Evolutionary conservation across 2,888 invertebrate genomes (phyloP), one percentile per base, ranked within the genome.

Genomic region (Pachycephus smyrnensis): DNA sequence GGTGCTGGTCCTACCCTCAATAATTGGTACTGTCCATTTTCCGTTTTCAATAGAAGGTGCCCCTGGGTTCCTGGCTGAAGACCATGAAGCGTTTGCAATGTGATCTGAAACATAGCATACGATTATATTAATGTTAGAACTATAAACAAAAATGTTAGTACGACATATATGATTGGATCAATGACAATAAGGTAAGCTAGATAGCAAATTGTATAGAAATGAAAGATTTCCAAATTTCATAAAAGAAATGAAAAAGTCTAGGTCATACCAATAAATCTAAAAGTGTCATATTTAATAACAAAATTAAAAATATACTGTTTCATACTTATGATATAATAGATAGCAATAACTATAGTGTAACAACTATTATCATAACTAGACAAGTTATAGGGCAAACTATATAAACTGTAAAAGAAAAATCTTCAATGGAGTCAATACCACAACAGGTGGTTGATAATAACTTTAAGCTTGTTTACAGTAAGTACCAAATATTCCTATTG

Each of bases 1-100:
- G 96, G 95, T 83, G 97, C 95, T 86, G 97, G 96, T 84, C 97
- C 97, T 88, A 97, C 96, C 92, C 98, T 95, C 90, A 98, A 93
- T 92, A 98, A 94, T 92, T 98, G 98, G 93, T 96, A 97, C 92
- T 98, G 97, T 90, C 98, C 98, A 94, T 97, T 98, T 93, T 98
- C 98, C 90, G 98, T 98, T 94, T 98, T 98, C 92, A 98, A 94
- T 91, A 98, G 94, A 92, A 98, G 94, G 92, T 98, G 97, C 82
- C 96, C 95, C 92, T 96, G 97, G 92, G 97, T 96, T 37, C 92
- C 93, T 86, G 96, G 95, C 93, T 96, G 97, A 85, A 97, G 94
- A 91, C 96, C 95, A 92, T 96, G 96, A 89, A 97, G 94, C 90
- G 97, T 94, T 94, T 97, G 97, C 92, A 97, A 94, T 89, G 97